These are phyloP conservation scores for Argyra leucocephala DNA, from an alignment of 2,888 invertebrate genomes.

Conservation along the genomic window DNA sequence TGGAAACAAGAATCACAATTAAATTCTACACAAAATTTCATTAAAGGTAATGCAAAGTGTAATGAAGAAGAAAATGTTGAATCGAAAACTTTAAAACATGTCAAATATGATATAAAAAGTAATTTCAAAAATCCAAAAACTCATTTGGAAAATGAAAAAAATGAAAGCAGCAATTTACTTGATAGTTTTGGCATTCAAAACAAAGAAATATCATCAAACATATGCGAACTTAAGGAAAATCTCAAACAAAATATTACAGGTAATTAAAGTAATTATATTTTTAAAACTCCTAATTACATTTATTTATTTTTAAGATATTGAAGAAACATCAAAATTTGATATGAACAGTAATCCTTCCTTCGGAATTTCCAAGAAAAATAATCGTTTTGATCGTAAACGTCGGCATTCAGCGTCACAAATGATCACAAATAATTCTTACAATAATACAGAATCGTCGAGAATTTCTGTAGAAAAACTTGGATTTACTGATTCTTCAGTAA, in stretches of 20 bases:
- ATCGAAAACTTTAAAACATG: background rate
- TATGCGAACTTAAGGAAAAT: background rate
- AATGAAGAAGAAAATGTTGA: conserved; percentile 3
- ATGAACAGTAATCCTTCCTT: background rate
- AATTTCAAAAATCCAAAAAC: background rate
- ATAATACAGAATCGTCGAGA: conserved; percentile 33
- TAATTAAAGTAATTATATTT: background rate
- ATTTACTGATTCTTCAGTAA: conserved; percentile 25
- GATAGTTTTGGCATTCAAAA: background rate
- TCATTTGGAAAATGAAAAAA: background rate
- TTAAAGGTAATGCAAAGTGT: conserved; percentile 14
- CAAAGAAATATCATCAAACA: background rate
- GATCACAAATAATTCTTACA: conserved; percentile 15
- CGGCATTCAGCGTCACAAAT: conserved; percentile 47
- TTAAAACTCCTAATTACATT: background rate
- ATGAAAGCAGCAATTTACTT: conserved; percentile 6
- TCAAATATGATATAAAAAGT: background rate
- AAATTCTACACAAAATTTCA: conserved; percentile 5
- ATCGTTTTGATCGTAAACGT: conserved; percentile 49
- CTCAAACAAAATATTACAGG: background rate
- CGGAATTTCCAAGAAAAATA: conserved; percentile 12
- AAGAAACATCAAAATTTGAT: conserved; percentile 22
- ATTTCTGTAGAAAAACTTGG: conserved; percentile 23
- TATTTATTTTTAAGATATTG: conserved; percentile 19
- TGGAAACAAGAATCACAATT: conserved; percentile 23